Evolutionary conservation across 2,113 vertebrate genomes (phyloP).

Genomic region (Protobothrops flavoviridis): DNA sequence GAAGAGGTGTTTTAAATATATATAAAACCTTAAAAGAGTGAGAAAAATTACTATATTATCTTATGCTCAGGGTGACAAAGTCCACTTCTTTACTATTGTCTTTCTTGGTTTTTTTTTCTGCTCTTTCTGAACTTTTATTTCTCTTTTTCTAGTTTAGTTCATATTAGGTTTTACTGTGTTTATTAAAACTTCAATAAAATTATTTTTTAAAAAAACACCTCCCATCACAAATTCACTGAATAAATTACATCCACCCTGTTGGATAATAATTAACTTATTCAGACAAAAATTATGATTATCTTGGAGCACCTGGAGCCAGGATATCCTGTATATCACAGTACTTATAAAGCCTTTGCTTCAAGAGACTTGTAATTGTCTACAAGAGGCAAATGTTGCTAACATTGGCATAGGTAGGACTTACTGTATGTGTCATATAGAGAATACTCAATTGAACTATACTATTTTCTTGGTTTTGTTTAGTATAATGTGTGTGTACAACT

Average conservation of each 20-base stretch:
- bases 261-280: background rate
- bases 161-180: background rate
- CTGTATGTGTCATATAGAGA: background rate
- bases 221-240: background rate
- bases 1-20: too few relatives aligned
- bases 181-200: background rate
- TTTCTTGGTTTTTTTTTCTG: too few relatives aligned
- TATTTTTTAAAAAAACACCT: background rate
- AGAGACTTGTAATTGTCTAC: background rate
- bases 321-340: background rate
- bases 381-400: background rate
- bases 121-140: background rate
- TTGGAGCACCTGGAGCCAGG: background rate
- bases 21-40: too few relatives aligned
- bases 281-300: background rate
- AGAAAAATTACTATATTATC: background rate
- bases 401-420: background rate
- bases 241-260: background rate
- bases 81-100: background rate
- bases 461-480: background rate
- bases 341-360: background rate
- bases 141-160: background rate
- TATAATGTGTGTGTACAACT: background rate
- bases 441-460: background rate
- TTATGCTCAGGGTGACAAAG: background rate